Evolutionary conservation across 2,888 invertebrate genomes (phyloP).

Genomic region (Synergus itoensis): DNA sequence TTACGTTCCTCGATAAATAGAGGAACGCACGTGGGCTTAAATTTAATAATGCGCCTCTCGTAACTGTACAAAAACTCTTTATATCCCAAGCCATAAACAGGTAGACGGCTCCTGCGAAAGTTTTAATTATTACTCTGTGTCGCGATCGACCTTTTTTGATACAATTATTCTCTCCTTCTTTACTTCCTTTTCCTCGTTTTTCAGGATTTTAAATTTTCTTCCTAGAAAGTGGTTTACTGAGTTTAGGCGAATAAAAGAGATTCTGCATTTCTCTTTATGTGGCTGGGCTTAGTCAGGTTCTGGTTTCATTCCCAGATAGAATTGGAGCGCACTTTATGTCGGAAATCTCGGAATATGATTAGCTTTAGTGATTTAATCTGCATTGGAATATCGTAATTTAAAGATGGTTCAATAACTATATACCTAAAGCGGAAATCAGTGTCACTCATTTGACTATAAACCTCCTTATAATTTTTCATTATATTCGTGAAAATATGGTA

Average conservation of each 20-base stretch:
- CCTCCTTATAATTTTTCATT: too few species aligned
- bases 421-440: too few species aligned
- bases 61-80: conserved; percentile 61
- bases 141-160: conserved; percentile 9
- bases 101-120: conserved; percentile 55
- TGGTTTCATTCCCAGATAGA: conserved; percentile 1
- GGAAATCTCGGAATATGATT: background rate
- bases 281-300: background rate
- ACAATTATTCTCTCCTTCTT: background rate
- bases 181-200: background rate
- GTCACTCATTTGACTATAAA: too few species aligned
- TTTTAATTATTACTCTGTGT: conserved; percentile 59
- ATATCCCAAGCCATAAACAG: conserved; percentile 55
- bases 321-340: background rate
- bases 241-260: background rate
- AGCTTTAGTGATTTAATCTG: background rate
- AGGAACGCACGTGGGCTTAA: conserved; percentile 50
- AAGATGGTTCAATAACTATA: background rate
- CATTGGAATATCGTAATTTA: background rate
- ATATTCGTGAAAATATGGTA: too few species aligned
- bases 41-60: conserved; percentile 59
- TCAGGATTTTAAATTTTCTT: background rate
- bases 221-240: background rate
- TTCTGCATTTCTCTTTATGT: background rate
- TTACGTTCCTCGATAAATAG: conserved; percentile 17